Base-by-base conservation (phyloP, 2,888 invertebrate species). In the Scaptomyza flava region DNA sequence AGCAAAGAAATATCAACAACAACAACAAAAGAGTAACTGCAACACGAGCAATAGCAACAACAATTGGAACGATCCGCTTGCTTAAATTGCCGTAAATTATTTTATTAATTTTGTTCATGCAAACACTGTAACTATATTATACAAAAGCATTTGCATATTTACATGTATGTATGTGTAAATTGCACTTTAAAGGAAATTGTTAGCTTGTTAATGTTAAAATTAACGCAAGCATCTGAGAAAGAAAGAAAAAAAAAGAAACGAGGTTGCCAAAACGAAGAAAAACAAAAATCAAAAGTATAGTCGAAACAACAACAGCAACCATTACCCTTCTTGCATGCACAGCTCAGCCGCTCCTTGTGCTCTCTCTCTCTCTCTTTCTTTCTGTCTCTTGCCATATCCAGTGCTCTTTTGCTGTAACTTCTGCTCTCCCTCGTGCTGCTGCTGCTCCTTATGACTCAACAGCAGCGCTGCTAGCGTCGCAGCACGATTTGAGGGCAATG, bases 71-170 rank as follows among this genome's bases (percentile, higher is more conserved):
- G 74, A 64, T 68, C 30, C 72, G 81, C 72, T 80, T 68, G 77
- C 64, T 77, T 69, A 72, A 81, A 81, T 80, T 86, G 89, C 84
- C 66, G 83, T 86, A 86, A 81, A 79, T 81, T 88, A 79, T 81
- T 84, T 71, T 81, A 76, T 69, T 72, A 87, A 79, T 67, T 82
- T 80, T 77, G 27, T 50, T 34, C 34, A 71, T 81, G 64, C 79
- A 81, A 73, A 68, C 74, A 71, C 41, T 73, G 52, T 71, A 71
- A 62, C 56, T 23, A 23, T 46, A 45, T 30, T 50, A 41, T 34
- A 58, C 31, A 60, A 23, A 70, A 31, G 43, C n/a, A 41, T 17
- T 17, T 7, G 27, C n/a, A 51, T 38, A 46, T 27, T n/a, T 54
- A 36, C 7, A 47, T 53, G 23, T 52, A 41, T 53, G 53, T 59